A percentile compares a stretch with the other conserved stretches of the same genome.
Conservation (phyloP, 2,888 invertebrate genomes). For the Neoascia interrupta region DNA sequence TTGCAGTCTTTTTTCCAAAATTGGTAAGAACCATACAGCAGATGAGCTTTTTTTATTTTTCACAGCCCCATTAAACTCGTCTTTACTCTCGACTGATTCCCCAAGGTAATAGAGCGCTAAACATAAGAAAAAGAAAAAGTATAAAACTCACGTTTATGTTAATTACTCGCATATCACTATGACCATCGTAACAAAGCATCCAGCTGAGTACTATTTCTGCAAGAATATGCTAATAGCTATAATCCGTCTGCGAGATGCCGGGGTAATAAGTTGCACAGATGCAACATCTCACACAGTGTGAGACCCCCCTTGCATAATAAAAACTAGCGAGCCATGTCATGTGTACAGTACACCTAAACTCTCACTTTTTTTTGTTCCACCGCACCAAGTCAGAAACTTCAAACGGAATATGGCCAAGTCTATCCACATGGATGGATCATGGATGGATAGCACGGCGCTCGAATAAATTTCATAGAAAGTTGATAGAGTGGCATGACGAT, state of each 20-base stretch:
- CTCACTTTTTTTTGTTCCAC: constrained; percentile 57
- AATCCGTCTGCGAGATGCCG: too few relatives aligned
- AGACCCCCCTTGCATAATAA: not conserved
- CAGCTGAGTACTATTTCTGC: constrained; percentile 8
- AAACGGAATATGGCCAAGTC: constrained; percentile 30
- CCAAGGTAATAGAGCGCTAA: too few relatives aligned
- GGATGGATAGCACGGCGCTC: constrained; percentile 22
- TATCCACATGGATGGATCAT: constrained; percentile 2
- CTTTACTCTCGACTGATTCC: too few relatives aligned
- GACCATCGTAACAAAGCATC: constrained; percentile 50
- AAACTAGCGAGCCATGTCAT: too few relatives aligned
- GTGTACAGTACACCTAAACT: constrained; percentile 28
- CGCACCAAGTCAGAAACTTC: too few relatives aligned
- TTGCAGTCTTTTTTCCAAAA: too few relatives aligned
- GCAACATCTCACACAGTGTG: not conserved
- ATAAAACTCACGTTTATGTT: constrained; percentile 58
- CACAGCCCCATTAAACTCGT: too few relatives aligned
- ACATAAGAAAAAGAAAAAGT: constrained; percentile 28
- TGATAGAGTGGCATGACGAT: constrained; percentile 23
- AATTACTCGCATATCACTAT: constrained; percentile 58
- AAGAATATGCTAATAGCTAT: too few relatives aligned
- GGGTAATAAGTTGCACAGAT: too few relatives aligned
- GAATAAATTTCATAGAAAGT: constrained; percentile 39
- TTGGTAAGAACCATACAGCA: too few relatives aligned
- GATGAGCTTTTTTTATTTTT: too few relatives aligned